phyloP scores from a whole-genome alignment of 2,888 invertebrate species.

The Callyntrura sp. region DNA sequence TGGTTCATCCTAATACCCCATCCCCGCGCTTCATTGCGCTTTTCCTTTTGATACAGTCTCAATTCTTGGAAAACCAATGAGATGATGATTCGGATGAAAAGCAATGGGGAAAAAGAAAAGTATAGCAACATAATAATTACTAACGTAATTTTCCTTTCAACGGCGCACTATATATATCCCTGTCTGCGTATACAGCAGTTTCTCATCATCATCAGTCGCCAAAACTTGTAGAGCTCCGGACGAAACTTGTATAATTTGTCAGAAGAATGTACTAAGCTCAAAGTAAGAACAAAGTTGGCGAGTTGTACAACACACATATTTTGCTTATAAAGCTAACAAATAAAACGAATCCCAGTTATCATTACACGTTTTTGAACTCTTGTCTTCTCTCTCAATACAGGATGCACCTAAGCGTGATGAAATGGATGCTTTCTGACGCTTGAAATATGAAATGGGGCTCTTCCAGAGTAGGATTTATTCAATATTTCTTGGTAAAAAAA shows the following conservation, averaged over 20 bases:
- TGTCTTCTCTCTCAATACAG: no score
- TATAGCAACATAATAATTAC: no score
- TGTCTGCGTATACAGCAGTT: no score
- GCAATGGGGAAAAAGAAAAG: not conserved
- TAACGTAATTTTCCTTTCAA: slow-evolving; percentile 19
- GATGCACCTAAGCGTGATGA: no score
- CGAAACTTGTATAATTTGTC: slow-evolving; percentile 47
- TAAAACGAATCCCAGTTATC: not conserved
- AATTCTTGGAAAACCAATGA: slow-evolving; percentile 39
- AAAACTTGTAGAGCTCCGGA: slow-evolving; percentile 25
- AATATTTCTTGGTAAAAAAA: no score
- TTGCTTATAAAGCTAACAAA: slow-evolving; percentile 2
- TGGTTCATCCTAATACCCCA: not conserved
- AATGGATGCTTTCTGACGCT: not conserved
- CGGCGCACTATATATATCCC: not conserved
- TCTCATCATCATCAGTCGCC: not conserved
- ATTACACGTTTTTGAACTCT: no score
- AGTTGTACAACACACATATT: no score
- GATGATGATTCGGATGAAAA: slow-evolving; percentile 1
- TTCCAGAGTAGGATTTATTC: no score
- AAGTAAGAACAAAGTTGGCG: slow-evolving; percentile 14
- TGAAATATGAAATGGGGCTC: not conserved
- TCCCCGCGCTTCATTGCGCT: slow-evolving; percentile 26
- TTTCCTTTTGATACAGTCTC: slow-evolving; percentile 15
- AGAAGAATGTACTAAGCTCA: slow-evolving; percentile 12